These are phyloP conservation scores for Turritopsis rubra DNA, from an alignment of 30 jellyfish, hydroid and myxozoan species.

Conservation along the genomic window DNA sequence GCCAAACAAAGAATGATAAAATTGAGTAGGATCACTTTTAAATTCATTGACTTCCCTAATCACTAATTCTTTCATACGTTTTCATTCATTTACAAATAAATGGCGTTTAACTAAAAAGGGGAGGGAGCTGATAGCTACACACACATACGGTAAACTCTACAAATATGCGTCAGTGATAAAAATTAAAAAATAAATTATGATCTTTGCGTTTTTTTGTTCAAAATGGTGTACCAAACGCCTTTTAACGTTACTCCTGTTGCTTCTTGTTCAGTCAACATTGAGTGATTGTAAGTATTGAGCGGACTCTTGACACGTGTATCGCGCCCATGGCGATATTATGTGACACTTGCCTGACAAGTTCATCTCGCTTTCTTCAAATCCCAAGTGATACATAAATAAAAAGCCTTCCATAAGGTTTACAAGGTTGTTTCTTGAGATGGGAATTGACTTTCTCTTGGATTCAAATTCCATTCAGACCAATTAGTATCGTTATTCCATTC, in stretches of 20 bases:
- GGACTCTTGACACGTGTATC: background rate
- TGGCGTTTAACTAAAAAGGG: background rate
- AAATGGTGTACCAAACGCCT: background rate
- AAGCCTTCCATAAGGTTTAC: background rate
- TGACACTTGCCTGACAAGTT: background rate
- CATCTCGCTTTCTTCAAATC: background rate
- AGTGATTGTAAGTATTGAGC: background rate
- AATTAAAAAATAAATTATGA: background rate
- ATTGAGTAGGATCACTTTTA: background rate
- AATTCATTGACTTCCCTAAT: background rate
- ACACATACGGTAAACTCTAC: background rate
- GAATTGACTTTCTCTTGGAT: slow-evolving; percentile 48
- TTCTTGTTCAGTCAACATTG: background rate
- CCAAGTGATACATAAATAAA: background rate
- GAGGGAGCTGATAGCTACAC: background rate
- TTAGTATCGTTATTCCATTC: background rate
- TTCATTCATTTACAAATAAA: background rate
- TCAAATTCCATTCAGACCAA: slow-evolving; percentile 83
- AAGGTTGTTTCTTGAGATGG: slow-evolving; percentile 80
- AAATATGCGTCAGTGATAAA: background rate
- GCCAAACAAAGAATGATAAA: background rate
- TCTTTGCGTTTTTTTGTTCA: background rate
- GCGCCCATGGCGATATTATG: background rate
- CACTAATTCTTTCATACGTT: background rate
- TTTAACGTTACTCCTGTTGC: background rate